Conservation (phyloP, 1,140 invertebrate genomes). For the Geopemphigus sp. region DNA sequence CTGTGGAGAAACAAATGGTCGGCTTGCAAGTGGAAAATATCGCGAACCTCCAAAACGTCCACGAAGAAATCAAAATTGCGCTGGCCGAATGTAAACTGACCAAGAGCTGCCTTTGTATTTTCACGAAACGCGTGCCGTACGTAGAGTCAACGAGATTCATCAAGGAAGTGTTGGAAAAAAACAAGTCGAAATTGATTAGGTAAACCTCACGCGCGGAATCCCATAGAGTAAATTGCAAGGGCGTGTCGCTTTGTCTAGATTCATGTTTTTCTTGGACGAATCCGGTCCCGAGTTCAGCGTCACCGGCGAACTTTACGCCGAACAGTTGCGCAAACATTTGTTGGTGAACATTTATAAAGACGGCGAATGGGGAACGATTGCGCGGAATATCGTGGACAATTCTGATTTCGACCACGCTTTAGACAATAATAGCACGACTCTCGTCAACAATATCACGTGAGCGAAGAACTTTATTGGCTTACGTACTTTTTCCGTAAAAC, state of each 20-base stretch:
- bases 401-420: neutral
- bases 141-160: constrained; percentile 6
- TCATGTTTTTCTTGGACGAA: constrained; percentile 46
- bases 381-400: constrained; percentile 2
- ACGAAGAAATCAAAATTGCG: neutral
- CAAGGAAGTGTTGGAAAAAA: neutral
- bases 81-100: neutral
- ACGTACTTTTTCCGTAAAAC: too few species aligned
- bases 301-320: constrained; percentile 17
- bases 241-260: neutral
- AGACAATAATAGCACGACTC: neutral
- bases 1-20: neutral
- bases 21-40: neutral
- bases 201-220: too few species aligned
- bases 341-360: constrained; percentile 49
- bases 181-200: constrained; percentile 17
- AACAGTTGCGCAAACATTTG: constrained; percentile 46
- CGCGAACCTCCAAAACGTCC: neutral
- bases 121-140: neutral
- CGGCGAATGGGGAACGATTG: constrained; percentile 41
- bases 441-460: neutral
- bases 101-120: constrained; percentile 11
- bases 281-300: constrained; percentile 20
- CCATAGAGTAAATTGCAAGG: too few species aligned
- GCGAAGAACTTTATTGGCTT: neutral